phyloP scores from a whole-genome alignment of 2,888 invertebrate species.

The Drosophila pegasa region DNA sequence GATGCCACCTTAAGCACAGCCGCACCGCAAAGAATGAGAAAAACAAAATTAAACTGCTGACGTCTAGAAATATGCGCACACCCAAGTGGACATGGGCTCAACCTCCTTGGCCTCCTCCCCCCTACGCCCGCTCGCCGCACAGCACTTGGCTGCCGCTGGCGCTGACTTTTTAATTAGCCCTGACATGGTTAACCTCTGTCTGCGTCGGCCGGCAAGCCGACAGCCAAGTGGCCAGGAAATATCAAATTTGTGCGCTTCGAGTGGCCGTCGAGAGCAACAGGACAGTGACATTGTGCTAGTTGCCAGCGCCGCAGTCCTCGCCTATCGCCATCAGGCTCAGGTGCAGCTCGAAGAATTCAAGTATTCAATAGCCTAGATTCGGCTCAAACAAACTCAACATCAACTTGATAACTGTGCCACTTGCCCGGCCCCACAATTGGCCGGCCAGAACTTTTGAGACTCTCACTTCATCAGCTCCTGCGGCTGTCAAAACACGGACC shows the following conservation, averaged over 20 bases:
- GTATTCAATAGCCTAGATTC: constrained; percentile 6
- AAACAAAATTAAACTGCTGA: constrained; percentile 43
- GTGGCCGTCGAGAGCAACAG: constrained; percentile 29
- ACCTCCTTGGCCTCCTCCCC: neutral
- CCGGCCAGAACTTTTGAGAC: neutral
- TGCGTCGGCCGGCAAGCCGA: neutral
- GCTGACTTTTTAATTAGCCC: constrained; percentile 54
- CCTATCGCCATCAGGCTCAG: constrained; percentile 25
- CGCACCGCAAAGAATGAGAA: neutral
- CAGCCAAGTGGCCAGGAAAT: neutral
- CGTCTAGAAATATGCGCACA: constrained; percentile 42
- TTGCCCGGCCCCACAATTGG: neutral
- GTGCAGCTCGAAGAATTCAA: constrained; percentile 1
- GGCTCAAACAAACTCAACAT: neutral
- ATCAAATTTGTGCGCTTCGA: constrained; percentile 40
- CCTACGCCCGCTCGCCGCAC: neutral
- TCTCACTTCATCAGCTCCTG: neutral
- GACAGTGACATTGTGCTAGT: constrained; percentile 53
- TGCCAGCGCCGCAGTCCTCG: neutral
- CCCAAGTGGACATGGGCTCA: constrained; percentile 31
- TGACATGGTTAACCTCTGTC: constrained; percentile 29
- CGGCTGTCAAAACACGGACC: neutral
- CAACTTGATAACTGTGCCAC: constrained; percentile 12
- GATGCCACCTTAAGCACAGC: constrained; percentile 37
- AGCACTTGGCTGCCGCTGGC: constrained; percentile 43